A percentile compares a stretch with the other conserved stretches of the same genome.
phyloP scores from a whole-genome alignment of 1,140 invertebrate genomes.

The Drosophila nannoptera region DNA sequence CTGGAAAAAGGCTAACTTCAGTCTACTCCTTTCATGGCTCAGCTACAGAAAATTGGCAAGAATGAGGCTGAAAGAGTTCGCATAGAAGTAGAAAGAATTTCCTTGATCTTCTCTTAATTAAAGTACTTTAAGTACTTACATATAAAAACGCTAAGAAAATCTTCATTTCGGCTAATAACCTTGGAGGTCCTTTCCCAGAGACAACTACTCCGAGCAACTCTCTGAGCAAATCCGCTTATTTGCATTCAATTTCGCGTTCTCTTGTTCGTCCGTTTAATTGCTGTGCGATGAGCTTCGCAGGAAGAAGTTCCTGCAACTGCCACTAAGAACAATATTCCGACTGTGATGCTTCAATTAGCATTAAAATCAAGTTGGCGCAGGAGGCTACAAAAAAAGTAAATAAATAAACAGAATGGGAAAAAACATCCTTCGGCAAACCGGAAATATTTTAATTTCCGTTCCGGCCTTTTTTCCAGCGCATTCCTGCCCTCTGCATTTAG shows the following conservation, averaged over 20 bases:
- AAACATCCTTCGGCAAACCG: constrained; percentile 56
- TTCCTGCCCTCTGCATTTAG: constrained; percentile 55
- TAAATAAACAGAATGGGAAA: neutral
- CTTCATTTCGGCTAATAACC: neutral
- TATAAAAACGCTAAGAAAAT: neutral
- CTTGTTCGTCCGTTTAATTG: constrained; percentile 5
- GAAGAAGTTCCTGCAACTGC: constrained; percentile 5
- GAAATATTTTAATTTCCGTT: constrained; percentile 76
- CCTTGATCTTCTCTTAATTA: too few species aligned
- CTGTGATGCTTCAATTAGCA: constrained; percentile 48
- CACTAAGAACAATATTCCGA: constrained; percentile 17
- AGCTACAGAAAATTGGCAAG: too few species aligned
- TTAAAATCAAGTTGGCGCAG: constrained; percentile 37
- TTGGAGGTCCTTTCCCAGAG: neutral
- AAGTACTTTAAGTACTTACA: too few species aligned
- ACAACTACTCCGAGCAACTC: neutral
- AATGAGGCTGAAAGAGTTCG: too few species aligned
- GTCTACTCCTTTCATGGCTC: too few species aligned
- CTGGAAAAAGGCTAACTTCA: too few species aligned
- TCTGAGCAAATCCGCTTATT: constrained; percentile 7
- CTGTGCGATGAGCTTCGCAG: neutral
- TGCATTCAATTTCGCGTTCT: neutral
- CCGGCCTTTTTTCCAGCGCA: constrained; percentile 22
- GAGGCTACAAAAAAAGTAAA: constrained; percentile 3
- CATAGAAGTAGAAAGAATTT: too few species aligned